Percentiles rank a stretch among this genome's conserved stretches.
phyloP scores from a whole-genome alignment of 1,140 invertebrate genomes.

The Macrobrachium nipponense region DNA sequence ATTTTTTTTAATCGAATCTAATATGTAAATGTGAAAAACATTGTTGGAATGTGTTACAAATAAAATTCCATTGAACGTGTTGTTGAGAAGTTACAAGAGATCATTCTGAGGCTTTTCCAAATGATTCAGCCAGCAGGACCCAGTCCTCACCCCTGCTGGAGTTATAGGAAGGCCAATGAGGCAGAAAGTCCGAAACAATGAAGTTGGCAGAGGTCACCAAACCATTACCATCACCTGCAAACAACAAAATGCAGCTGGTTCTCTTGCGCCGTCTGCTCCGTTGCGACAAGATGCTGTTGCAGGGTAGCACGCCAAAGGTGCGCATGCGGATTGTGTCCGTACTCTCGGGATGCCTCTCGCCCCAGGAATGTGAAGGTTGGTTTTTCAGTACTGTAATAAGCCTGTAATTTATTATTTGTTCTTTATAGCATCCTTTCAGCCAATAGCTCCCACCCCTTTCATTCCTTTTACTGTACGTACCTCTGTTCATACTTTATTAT shows the following conservation, averaged over 20 bases:
- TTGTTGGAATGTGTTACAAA: too few species aligned
- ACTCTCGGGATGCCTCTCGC: slow-evolving; percentile 84
- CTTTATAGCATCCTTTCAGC: too few species aligned
- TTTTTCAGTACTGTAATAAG: neutral
- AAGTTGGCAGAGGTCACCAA: slow-evolving; percentile 88
- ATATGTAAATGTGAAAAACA: too few species aligned
- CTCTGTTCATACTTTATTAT: too few species aligned
- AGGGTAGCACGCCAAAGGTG: slow-evolving; percentile 76
- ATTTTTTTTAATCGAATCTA: too few species aligned
- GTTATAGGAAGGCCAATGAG: slow-evolving; percentile 39
- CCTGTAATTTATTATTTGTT: neutral
- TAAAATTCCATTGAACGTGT: too few species aligned
- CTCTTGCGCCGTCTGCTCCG: slow-evolving; percentile 84
- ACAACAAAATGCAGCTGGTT: slow-evolving; percentile 79
- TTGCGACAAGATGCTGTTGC: slow-evolving; percentile 79
- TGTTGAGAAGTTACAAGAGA: too few species aligned
- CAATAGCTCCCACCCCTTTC: neutral
- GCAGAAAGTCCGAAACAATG: slow-evolving; percentile 70
- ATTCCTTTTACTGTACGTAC: neutral
- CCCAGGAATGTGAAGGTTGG: slow-evolving; percentile 77
- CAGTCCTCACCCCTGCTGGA: slow-evolving; percentile 63
- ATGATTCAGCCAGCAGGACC: neutral
- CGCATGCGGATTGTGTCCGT: slow-evolving; percentile 86
- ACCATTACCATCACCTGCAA: slow-evolving; percentile 78
- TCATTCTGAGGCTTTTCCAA: neutral